phyloP scores from a whole-genome alignment of 2,113 vertebrate species.

The Actenoides hombroni region DNA sequence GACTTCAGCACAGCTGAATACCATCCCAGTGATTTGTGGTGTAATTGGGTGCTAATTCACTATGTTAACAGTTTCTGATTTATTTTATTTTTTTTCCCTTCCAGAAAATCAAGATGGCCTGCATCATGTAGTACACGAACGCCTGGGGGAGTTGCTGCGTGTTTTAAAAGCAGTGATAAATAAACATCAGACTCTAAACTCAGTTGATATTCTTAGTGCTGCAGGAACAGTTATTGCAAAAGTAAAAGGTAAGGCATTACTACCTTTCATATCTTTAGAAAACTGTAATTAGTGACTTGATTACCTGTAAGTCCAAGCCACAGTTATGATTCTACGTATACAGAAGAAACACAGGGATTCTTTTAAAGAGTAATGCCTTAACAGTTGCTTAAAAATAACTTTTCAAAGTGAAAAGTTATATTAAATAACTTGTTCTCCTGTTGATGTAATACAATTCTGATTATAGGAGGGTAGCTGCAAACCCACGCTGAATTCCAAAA shows the following conservation, averaged over 20 bases:
- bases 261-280: not conserved
- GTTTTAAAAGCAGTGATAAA: slow-evolving; percentile 89
- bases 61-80: not conserved
- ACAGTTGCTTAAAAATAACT: not conserved
- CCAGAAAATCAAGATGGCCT: slow-evolving; percentile 87
- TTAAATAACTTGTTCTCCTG: not conserved
- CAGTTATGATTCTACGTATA: not conserved
- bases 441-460: not conserved
- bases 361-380: not conserved
- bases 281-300: not conserved
- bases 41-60: not conserved
- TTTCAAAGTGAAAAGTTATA: not conserved
- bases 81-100: not conserved
- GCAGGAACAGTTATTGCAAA: slow-evolving; percentile 90
- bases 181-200: slow-evolving; percentile 93
- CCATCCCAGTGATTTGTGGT: not conserved
- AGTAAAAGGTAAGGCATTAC: slow-evolving; percentile 89
- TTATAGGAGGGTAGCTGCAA: not conserved
- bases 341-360: not conserved
- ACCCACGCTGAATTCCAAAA: not conserved
- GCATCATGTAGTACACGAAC: slow-evolving; percentile 88
- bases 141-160: slow-evolving; percentile 88
- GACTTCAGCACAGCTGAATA: not conserved
- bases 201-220: slow-evolving; percentile 91
- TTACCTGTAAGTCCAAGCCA: not conserved